These are phyloP conservation scores for Cancer borealis DNA, from an alignment of 2,888 invertebrate species.

Conservation along the genomic window DNA sequence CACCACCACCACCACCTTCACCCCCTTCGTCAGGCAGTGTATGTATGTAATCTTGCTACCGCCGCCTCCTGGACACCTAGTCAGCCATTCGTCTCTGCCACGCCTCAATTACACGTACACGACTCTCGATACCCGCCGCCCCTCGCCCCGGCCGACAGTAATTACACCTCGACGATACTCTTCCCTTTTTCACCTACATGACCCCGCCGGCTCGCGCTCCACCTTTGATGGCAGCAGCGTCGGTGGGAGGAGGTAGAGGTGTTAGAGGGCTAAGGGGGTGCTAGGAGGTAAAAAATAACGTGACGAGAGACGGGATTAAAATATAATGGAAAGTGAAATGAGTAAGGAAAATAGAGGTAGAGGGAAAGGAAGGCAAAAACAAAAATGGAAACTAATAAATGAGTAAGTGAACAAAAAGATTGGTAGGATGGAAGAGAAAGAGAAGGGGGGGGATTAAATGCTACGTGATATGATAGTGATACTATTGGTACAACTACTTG, in stretches of 20 bases:
- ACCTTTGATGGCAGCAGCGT: background rate
- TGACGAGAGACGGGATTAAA: background rate
- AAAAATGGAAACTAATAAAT: background rate
- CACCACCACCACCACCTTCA: background rate
- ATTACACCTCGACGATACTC: slow-evolving; percentile 60
- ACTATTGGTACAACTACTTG: no score
- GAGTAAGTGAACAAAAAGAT: no score
- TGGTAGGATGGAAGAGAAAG: background rate
- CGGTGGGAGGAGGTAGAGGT: background rate
- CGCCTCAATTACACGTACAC: slow-evolving; percentile 10
- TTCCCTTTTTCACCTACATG: slow-evolving; percentile 58
- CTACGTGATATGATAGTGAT: background rate
- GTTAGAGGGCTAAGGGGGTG: background rate
- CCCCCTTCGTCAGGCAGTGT: slow-evolving; percentile 27
- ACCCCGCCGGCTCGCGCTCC: slow-evolving; percentile 44
- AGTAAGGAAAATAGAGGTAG: no score
- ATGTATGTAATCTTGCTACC: slow-evolving; percentile 44
- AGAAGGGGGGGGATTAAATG: background rate
- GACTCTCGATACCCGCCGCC: slow-evolving; percentile 43
- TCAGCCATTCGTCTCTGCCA: slow-evolving; percentile 59
- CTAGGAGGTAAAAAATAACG: background rate
- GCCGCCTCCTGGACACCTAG: slow-evolving; percentile 36
- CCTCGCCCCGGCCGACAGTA: slow-evolving; percentile 48
- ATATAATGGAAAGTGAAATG: no score
- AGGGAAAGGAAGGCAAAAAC: background rate